Evolutionary conservation across 2,888 invertebrate genomes (phyloP), one percentile per base, ranked within the genome.

Genomic region (Bombylius discolor): DNA sequence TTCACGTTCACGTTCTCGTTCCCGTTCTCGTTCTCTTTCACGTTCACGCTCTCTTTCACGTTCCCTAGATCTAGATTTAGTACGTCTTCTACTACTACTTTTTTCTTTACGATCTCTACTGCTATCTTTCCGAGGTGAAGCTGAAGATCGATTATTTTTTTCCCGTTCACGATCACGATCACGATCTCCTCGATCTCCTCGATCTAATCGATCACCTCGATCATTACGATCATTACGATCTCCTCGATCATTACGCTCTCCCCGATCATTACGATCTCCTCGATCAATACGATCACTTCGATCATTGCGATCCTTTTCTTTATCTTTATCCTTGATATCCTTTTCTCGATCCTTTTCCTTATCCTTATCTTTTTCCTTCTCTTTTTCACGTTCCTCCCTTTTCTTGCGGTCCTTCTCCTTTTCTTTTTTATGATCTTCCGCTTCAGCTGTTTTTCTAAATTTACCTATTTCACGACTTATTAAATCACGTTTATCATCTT

Each of bases 381-480:
- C 70, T 57, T 70, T 69, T 59, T 76, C 77, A 50, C 68, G 69
- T 53, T 71, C 74, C 52, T 71, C 69, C 51, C 71, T 67, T 56
- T 76, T 76, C 52, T 70, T 72, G 8, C 75, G 67, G 59, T 74
- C 75, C 60, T 78, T 78, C 55, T 79, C 79, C 8, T 79, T 74
- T 60, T 79, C 73, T 55, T 74, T 75, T 55, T 73, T 69, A 62
- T 72, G 70, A 54, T 75, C 71, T 59, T 73, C 72, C 31, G 71
- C 74, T 59, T 74, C 74, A 14, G 74, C 96, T 64, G 92, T 89
- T 78, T 96, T 95, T 61, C 97, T 84, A 78, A 98, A 98, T 77
- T 93, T 94, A 66, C 92, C 92, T 74, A 98, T 98, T 81, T 98
- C 98, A 65, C 95, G 82, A 68, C 92, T 93, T 65, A 98, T 98